A percentile compares a stretch with the other conserved stretches of the same genome.
These are phyloP conservation scores for Triops cancriformis DNA, from an alignment of 1,140 invertebrate genomes.

Conservation along the genomic window DNA sequence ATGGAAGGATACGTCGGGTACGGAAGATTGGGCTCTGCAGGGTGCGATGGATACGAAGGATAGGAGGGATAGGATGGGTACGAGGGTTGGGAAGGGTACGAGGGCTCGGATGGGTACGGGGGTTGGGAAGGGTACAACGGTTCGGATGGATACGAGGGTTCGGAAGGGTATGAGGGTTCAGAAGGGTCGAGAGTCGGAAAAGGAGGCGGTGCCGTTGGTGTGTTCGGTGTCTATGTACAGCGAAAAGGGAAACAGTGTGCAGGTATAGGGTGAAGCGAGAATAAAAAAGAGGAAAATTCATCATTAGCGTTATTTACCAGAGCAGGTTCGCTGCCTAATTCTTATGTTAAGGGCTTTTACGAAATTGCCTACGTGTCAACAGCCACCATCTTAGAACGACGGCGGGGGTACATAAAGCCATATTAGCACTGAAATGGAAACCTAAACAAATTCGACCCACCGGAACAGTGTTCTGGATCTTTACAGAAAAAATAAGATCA, in stretches of 20 bases:
- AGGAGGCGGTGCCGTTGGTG: not conserved
- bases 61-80: conserved; percentile 17
- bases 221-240: not conserved
- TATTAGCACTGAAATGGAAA: not conserved
- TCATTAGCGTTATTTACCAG: not conserved
- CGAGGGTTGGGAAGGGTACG: too few relatives aligned
- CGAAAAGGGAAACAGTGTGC: not conserved
- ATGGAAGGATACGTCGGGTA: not conserved
- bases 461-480: too few relatives aligned
- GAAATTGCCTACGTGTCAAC: not conserved
- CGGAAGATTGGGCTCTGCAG: not conserved
- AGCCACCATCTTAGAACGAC: not conserved
- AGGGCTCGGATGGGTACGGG: too few relatives aligned
- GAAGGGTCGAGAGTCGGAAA: not conserved
- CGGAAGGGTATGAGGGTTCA: too few relatives aligned
- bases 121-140: not conserved
- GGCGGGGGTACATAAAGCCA: too few relatives aligned
- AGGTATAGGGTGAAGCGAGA: conserved; percentile 5
- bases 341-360: not conserved
- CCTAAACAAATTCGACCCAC: not conserved
- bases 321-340: too few relatives aligned
- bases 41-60: not conserved
- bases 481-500: too few relatives aligned
- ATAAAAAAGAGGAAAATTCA: conserved; percentile 15
- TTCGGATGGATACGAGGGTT: too few relatives aligned